Conservation (phyloP, 2,113 vertebrate species). For the Rhizomys pruinosus region DNA sequence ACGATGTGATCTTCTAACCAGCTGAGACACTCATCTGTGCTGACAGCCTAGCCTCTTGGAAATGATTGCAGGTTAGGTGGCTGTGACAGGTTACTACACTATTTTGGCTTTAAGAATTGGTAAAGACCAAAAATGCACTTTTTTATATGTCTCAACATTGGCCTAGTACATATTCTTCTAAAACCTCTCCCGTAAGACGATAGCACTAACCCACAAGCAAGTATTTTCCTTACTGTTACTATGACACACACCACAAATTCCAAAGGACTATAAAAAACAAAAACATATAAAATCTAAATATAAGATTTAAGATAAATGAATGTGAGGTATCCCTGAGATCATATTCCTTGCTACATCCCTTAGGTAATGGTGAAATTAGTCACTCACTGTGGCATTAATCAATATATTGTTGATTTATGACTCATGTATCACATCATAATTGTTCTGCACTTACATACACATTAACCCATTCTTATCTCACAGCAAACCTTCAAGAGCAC, state of each 20-base stretch:
- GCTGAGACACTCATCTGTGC: neutral
- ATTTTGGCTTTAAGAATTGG: neutral
- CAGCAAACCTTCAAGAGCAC: neutral
- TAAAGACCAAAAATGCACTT: neutral
- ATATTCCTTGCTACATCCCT: conserved; percentile 55
- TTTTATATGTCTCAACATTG: neutral
- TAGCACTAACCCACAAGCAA: neutral
- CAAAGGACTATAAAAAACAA: conserved; percentile 47
- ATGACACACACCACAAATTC: conserved; percentile 44
- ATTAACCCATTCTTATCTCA: conserved; percentile 58
- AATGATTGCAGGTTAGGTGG: neutral
- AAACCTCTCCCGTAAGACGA: neutral
- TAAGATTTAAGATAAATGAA: conserved; percentile 43
- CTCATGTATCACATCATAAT: conserved; percentile 57
- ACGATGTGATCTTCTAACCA: neutral
- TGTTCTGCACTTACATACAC: conserved; percentile 28
- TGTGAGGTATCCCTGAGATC: neutral
- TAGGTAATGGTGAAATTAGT: conserved; percentile 52
- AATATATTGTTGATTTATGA: conserved; percentile 67
- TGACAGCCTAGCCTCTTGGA: neutral
- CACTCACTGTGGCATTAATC: conserved; percentile 38
- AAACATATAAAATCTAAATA: conserved; percentile 29
- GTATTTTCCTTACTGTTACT: conserved; percentile 9
- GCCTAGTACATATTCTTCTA: neutral
- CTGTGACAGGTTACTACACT: neutral